Conservation (phyloP, 1,140 invertebrate genomes). For the Drosophila serrata region DNA sequence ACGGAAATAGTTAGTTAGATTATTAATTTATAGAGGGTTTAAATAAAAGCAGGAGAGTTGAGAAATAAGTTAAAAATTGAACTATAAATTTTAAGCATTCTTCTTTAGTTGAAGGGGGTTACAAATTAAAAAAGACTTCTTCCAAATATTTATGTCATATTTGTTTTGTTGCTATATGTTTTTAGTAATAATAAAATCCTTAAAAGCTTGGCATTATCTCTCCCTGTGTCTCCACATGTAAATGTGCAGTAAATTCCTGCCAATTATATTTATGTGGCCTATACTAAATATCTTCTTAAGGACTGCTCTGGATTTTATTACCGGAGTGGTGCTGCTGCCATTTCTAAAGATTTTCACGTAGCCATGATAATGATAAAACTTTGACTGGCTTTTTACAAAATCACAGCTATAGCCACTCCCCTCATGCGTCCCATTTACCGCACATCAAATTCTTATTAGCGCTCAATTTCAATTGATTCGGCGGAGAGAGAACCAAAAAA, state of each 20-base stretch:
- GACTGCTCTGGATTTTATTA: slow-evolving; percentile 13
- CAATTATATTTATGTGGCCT: slow-evolving; percentile 5
- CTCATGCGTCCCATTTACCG: slow-evolving; percentile 58
- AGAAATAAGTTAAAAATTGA: too few species aligned
- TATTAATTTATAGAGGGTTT: neutral
- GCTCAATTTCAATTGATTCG: slow-evolving; percentile 82
- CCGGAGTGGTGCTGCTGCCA: neutral
- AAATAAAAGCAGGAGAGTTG: too few species aligned
- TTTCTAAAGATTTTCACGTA: slow-evolving; percentile 44
- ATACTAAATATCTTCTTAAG: slow-evolving; percentile 5
- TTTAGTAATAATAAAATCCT: neutral
- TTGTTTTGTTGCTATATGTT: neutral
- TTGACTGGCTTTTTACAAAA: slow-evolving; percentile 41
- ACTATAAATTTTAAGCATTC: neutral
- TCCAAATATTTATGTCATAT: neutral
- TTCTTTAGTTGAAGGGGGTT: neutral
- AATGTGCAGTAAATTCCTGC: slow-evolving; percentile 23
- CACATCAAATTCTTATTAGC: slow-evolving; percentile 83
- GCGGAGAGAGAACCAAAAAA: slow-evolving; percentile 23
- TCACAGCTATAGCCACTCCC: slow-evolving; percentile 20
- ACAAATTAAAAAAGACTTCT: neutral
- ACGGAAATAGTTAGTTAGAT: neutral
- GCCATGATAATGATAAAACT: slow-evolving; percentile 76
- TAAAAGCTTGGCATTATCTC: neutral
- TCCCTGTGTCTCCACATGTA: neutral